phyloP scores from a whole-genome alignment of 1,140 invertebrate genomes.

The Drosophila subobscura region DNA sequence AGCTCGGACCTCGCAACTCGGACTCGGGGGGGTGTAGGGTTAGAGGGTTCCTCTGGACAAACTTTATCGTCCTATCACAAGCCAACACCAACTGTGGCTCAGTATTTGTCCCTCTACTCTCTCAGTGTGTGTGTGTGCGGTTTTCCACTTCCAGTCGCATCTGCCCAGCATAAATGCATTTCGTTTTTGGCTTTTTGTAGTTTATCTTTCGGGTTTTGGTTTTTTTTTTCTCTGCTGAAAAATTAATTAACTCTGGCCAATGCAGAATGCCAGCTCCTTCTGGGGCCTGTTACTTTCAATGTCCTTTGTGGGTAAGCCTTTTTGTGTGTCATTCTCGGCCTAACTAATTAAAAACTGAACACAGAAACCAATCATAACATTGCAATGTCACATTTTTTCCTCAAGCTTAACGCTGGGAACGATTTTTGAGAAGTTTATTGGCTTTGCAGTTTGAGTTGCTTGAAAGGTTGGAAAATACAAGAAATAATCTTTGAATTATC shows the following conservation, averaged over 20 bases:
- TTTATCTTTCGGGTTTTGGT: constrained; percentile 1
- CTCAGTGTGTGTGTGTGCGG: constrained; percentile 9
- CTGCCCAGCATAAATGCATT: constrained; percentile 48
- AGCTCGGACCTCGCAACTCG: not conserved
- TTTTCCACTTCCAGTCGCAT: constrained; percentile 2
- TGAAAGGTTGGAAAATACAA: no score
- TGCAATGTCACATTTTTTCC: constrained; percentile 38
- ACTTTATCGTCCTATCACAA: constrained; percentile 61
- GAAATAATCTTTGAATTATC: no score
- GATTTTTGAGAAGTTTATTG: constrained; percentile 1
- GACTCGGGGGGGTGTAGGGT: not conserved
- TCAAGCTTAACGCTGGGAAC: not conserved
- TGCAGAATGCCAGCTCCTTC: constrained; percentile 22
- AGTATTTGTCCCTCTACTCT: constrained; percentile 13
- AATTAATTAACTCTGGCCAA: constrained; percentile 69
- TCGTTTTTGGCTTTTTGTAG: constrained; percentile 49
- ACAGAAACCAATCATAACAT: constrained; percentile 67
- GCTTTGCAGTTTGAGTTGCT: not conserved
- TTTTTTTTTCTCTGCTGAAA: constrained; percentile 14
- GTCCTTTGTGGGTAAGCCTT: constrained; percentile 24
- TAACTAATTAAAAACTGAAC: constrained; percentile 68
- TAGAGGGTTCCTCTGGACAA: constrained; percentile 30
- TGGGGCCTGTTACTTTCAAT: constrained; percentile 23
- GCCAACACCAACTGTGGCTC: constrained; percentile 55
- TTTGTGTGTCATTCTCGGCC: constrained; percentile 26